Percentiles rank a stretch among this genome's conserved stretches.
phyloP scores from a whole-genome alignment of 2,888 invertebrate genomes.

The Fragum fragum region DNA sequence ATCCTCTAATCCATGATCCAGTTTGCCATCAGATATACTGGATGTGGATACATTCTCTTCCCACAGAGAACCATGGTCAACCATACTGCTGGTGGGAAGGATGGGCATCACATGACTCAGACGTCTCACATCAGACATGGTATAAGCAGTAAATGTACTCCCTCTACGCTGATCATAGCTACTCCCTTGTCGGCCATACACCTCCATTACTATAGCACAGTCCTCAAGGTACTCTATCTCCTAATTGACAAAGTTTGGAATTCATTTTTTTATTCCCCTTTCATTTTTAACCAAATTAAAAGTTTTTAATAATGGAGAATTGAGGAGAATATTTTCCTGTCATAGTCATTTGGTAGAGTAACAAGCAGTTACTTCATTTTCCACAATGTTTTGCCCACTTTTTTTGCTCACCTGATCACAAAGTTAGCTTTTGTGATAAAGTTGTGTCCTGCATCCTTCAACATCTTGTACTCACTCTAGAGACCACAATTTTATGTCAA shows the following conservation, averaged over 20 bases:
- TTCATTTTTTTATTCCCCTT: no score
- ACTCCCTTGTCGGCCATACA: conserved; percentile 47
- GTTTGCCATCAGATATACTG: background rate
- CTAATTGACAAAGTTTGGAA: conserved; percentile 14
- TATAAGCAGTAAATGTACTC: conserved; percentile 42
- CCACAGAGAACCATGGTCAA: background rate
- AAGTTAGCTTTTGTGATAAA: no score
- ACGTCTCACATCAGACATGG: conserved; percentile 37
- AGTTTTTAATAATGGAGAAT: no score
- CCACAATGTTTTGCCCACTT: no score
- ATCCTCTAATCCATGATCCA: background rate
- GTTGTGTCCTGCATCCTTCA: no score
- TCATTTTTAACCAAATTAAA: no score
- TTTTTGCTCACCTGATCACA: no score
- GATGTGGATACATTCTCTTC: background rate
- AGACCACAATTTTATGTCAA: no score
- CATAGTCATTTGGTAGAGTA: no score
- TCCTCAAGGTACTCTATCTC: conserved; percentile 47
- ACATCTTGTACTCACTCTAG: no score
- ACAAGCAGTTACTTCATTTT: no score
- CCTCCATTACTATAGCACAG: conserved; percentile 47
- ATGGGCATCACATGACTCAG: conserved; percentile 14
- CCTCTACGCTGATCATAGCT: conserved; percentile 27
- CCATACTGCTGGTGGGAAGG: background rate
- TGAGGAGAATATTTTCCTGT: no score